phyloP scores from a whole-genome alignment of 2,888 invertebrate species.

The Tetramorium bicarinatum region DNA sequence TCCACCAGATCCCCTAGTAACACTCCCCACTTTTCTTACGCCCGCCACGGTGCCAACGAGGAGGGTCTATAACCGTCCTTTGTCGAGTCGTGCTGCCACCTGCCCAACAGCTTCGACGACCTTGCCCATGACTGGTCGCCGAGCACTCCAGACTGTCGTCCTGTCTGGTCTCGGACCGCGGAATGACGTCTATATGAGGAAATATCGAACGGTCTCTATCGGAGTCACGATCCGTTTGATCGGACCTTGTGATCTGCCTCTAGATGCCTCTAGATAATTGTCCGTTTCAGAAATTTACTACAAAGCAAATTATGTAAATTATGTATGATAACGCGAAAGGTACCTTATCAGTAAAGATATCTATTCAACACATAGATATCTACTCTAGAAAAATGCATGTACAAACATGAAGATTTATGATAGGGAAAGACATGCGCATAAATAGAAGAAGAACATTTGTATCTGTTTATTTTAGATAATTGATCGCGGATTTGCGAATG shows the following conservation, averaged over 20 bases:
- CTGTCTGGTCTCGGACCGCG: constrained; percentile 31
- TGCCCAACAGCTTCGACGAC: constrained; percentile 77
- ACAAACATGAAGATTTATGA: background rate
- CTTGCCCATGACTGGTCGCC: constrained; percentile 71
- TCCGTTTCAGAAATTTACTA: background rate
- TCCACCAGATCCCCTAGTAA: constrained; percentile 63
- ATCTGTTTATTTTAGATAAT: background rate
- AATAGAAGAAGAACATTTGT: background rate
- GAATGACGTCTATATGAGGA: constrained; percentile 22
- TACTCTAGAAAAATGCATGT: background rate
- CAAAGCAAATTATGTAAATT: background rate
- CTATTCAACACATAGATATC: background rate
- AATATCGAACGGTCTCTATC: background rate
- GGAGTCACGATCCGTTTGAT: constrained; percentile 33
- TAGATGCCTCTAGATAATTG: background rate
- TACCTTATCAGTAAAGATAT: background rate
- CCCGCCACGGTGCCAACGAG: constrained; percentile 76
- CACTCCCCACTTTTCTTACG: constrained; percentile 67
- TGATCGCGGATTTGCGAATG: background rate
- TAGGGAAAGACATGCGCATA: background rate
- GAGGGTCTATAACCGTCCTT: constrained; percentile 74
- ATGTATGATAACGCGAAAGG: background rate
- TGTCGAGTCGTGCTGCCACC: constrained; percentile 85
- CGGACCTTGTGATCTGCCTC: constrained; percentile 33
- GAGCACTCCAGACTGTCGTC: constrained; percentile 62